Base-by-base conservation (phyloP, 2,888 invertebrate genomes). In the Noctua janthina region DNA sequence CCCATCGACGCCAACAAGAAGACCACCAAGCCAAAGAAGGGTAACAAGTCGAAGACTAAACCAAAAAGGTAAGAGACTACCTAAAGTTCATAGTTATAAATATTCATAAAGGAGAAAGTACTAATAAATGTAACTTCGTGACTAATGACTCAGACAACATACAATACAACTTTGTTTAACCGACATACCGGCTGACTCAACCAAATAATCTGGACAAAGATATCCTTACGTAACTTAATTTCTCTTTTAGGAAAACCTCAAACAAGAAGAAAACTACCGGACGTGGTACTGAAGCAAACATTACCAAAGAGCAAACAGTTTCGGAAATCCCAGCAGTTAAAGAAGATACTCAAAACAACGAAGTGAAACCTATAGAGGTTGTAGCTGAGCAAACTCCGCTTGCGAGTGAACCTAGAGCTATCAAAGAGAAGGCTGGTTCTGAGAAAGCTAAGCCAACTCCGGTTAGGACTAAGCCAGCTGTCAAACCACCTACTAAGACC, bases 1-100 rank as follows among this genome's bases (percentile, higher is more conserved):
- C 97, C 97, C 0, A 97, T 97, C 20, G 95, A 97, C 43, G 97
- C 96, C 17, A 96, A 95, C 86, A 98, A 97, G 91, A 97, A 97
- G 81, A 96, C 90, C 71, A 95, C 95, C 10, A 97, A 97, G 82
- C 96, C 97, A 11, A 97, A 97, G 90, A 95, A 96, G 86, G 74
- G 85, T 49, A 94, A 93, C 79, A 97, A 96, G 91, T 96, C 91
- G 46, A 93, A 95, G 91, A 96, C 92, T 49, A 93, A 95, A 83
- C 91, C 93, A 0, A 95, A 96, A 88, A 96, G 94, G 96, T 96
- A 93, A 92, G 90, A 78, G 46, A 46, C 35, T 17, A 39, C 8
- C 6, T 20, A 39, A 56, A 23, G 6, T n/a, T 59, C 29, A n/a
- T 70, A 51, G 11, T 64, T 59, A 51, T 69, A 49, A 66, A 76